Evolutionary conservation across 2,888 invertebrate genomes (phyloP), one percentile per base, ranked within the genome.

Genomic region (Machimus rusticus): DNA sequence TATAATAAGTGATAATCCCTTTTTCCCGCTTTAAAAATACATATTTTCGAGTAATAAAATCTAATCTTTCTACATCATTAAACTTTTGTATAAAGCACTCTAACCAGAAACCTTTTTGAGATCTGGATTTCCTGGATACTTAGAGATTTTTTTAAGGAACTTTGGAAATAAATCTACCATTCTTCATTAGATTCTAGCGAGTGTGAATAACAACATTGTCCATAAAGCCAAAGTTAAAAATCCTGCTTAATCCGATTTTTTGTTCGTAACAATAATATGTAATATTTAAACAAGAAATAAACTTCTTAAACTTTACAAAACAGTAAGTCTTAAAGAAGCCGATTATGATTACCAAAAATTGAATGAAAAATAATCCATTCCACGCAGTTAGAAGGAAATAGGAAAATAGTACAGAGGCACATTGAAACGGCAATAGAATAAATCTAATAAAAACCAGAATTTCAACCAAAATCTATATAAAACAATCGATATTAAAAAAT

Each of bases 381-480:
- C 84, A 86, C 57, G 43, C 12, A 28, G 14, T 37, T 82, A 84
- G 91, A 90, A 89, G 90, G 89, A 90, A 90, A 90, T 89, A 91
- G 89, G 66, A 89, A 90, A 46, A n/a, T n/a, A 74, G 14, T 55
- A 81, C 57, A 84, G 8, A 84, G 84, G 37, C 84, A 84, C 66
- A 84, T 55, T 82, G 66, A 84, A n/a, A 19, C 23, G 28, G 51
- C 55, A 82, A 82, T 55, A 46, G 76, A 81, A 28, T 46, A 46
- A 88, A 89, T 87, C 88, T 77, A 76, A 88, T n/a, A 84, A 89
- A 74, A 88, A 88, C 89, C 89, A 91, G 90, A 91, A 66, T 66
- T 28, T 66, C 66, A 66, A 66, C 66, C 8, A 23, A 89, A 90
- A 91, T 90, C 91, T 90, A 89, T 90, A 92, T 89, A 76, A 84